These are phyloP conservation scores for Apodemus speciosus DNA, from an alignment of 2,113 vertebrate genomes.

Conservation along the genomic window DNA sequence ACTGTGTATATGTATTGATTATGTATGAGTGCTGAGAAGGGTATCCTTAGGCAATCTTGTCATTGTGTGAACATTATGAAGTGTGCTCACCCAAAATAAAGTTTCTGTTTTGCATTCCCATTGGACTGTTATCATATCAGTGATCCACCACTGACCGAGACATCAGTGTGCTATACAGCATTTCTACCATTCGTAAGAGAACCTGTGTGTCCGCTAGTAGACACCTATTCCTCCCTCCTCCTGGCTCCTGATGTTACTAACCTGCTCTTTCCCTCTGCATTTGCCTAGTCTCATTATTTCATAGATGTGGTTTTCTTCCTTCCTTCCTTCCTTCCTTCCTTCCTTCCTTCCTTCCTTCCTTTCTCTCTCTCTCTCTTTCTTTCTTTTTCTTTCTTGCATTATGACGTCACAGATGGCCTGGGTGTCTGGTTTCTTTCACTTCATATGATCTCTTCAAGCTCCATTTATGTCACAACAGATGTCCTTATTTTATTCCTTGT, in stretches of 20 bases:
- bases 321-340: no score
- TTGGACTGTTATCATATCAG: neutral
- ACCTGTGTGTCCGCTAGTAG: neutral
- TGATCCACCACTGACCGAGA: neutral
- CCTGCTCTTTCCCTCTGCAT: neutral
- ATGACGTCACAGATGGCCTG: neutral
- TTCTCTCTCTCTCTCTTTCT: no score
- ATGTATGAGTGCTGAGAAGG: neutral
- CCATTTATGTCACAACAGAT: neutral
- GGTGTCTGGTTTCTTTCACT: neutral
- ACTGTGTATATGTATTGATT: neutral
- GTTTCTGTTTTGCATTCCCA: neutral
- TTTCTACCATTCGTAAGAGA: neutral
- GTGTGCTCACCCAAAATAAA: neutral
- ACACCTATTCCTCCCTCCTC: neutral
- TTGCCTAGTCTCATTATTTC: conserved; percentile 11
- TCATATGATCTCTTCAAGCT: neutral
- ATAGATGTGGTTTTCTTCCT: neutral
- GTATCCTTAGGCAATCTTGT: no score
- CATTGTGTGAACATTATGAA: neutral
- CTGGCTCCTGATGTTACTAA: neutral
- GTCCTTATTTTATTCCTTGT: conserved; percentile 16
- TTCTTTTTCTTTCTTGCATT: neutral
- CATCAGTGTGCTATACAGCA: neutral
- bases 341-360: no score